Conservation (phyloP, 53 echinoderm and acorn worm species). For the Stichopus horrens region DNA sequence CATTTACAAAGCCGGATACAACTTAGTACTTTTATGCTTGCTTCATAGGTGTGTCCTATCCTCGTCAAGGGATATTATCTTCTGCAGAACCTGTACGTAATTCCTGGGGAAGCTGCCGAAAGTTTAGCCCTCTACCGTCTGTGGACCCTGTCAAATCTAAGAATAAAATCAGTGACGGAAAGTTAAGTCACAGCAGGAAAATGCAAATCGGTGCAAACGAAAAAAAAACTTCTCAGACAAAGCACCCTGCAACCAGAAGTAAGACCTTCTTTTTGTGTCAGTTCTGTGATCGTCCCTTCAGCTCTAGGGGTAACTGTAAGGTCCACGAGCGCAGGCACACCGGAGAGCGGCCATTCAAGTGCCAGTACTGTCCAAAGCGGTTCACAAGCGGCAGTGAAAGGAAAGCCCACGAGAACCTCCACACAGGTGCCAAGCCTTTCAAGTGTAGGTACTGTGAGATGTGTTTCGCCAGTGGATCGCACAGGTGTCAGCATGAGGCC, state of each 20-base stretch:
- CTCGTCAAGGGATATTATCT: background rate
- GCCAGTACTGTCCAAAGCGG: conserved; percentile 28
- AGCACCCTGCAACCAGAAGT: background rate
- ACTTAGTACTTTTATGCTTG: conserved; percentile 5
- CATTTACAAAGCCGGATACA: background rate
- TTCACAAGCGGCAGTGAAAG: conserved; percentile 39
- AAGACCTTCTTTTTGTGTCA: conserved; percentile 13
- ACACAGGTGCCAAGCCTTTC: conserved; percentile 57
- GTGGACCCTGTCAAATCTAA: background rate
- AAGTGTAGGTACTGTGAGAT: conserved; percentile 50
- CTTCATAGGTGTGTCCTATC: conserved; percentile 9
- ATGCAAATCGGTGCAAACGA: background rate
- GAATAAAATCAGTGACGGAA: background rate
- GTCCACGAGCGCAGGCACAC: conserved; percentile 55
- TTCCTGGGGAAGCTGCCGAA: background rate
- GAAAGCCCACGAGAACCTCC: conserved; percentile 34
- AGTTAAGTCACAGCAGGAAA: background rate
- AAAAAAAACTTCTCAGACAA: background rate
- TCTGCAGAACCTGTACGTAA: background rate
- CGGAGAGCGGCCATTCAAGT: conserved; percentile 54
- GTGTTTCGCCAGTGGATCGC: conserved; percentile 35
- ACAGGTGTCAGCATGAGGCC: background rate
- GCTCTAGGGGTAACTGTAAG: background rate
- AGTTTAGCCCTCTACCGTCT: background rate
- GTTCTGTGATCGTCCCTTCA: conserved; percentile 15